phyloP scores from a whole-genome alignment of 2,113 vertebrate species.

The Montifringilla adamsi region DNA sequence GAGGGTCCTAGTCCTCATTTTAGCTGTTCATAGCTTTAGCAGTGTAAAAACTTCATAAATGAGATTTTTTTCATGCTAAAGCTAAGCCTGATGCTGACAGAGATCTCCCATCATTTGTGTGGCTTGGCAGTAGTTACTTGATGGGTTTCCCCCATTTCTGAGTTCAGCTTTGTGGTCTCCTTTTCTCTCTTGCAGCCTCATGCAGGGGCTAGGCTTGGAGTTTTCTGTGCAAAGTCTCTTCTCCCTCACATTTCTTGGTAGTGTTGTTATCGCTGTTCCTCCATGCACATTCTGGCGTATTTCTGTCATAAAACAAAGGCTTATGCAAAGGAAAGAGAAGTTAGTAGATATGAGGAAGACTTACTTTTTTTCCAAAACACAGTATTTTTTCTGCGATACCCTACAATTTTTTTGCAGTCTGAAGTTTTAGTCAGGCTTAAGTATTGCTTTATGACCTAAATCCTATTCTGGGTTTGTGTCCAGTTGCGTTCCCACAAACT shows the following conservation, averaged over 20 bases:
- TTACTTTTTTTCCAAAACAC: background rate
- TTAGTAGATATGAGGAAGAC: background rate
- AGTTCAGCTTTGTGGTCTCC: background rate
- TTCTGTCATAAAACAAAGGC: background rate
- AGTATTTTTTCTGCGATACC: background rate
- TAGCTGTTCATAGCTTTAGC: background rate
- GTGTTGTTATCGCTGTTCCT: background rate
- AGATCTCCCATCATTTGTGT: background rate
- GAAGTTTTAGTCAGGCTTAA: background rate
- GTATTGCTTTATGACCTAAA: background rate
- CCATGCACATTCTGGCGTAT: background rate
- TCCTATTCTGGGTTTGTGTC: background rate
- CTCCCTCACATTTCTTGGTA: background rate
- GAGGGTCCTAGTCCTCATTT: background rate
- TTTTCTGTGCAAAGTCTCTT: background rate
- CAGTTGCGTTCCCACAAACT: slow-evolving; percentile 8
- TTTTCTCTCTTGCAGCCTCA: background rate
- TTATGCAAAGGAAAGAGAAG: background rate
- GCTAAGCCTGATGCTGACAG: background rate
- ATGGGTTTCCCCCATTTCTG: background rate
- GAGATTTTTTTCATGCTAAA: background rate
- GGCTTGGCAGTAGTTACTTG: background rate
- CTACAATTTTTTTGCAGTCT: background rate
- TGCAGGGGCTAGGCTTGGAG: background rate
- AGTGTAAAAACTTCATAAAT: background rate